Base-by-base conservation (phyloP, 2,113 vertebrate species). In the pig (Sus scrofa) region DNA sequence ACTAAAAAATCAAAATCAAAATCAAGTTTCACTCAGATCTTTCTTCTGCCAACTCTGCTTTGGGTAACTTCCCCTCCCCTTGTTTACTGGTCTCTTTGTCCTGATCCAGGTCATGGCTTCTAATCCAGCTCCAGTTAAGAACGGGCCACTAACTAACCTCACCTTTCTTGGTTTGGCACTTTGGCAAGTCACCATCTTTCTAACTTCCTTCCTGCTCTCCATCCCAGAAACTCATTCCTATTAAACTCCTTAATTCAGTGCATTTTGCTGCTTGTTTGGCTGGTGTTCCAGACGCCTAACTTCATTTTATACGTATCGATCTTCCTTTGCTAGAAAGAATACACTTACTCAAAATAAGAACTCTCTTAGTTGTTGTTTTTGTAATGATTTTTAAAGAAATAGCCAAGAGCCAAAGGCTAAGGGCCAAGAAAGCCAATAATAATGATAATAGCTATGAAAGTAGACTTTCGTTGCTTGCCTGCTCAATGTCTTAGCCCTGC, bases 251-350 rank as follows among this genome's bases (percentile, higher is more conserved):
- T 85, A 34, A 65, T 52, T 93, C 34, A 50, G 4, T 85, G 71
- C 37, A 89, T 50, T 93, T 95, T 75, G 65, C 63, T 91, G 65
- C 30, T 94, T 86, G 30, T 86, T 89, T 94, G 83, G 54, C 34
- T 81, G 63, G 30, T 91, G 77, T 62, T 92, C 54, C 34, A 77
- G 60, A 91, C 65, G 37, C 67, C 39, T 81, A 94, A 94, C 83
- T 79, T 91, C 58, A 18, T 71, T 93, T 91, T 89, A 79, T 87
- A 87, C 12, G 52, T 71, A 81, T 27, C 70, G 60, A 92, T 87
- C 52, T 96, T 84, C 67, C 19, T 93, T 97, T 86, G 39, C 89
- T 86, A 87, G 83, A 97, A 96, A 97, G 37, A 94, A 96, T 75
- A 79, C 16, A 87, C 62, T 94, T 85, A 92, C 30, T 90, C 27